phyloP scores from a whole-genome alignment of 2,888 invertebrate genomes.

The Therioaphis trifolii region DNA sequence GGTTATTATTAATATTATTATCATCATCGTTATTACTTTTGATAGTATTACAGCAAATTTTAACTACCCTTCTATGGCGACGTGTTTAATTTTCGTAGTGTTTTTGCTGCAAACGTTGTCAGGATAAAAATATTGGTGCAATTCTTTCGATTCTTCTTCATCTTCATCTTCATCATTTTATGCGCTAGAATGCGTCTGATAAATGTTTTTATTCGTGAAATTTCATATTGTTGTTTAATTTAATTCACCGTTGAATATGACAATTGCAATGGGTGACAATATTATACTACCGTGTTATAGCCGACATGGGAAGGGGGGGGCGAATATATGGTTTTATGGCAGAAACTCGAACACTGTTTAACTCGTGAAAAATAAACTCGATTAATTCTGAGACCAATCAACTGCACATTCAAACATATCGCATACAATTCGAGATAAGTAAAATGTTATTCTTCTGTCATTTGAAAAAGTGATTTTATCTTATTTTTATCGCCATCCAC shows the following conservation, averaged over 20 bases:
- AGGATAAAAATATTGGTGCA: neutral
- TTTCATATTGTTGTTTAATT: slow-evolving; percentile 2
- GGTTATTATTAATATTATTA: slow-evolving; percentile 39
- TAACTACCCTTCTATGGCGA: slow-evolving; percentile 13
- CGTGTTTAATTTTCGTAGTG: slow-evolving; percentile 23
- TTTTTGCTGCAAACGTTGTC: slow-evolving; percentile 20
- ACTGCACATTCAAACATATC: no score
- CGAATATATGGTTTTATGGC: neutral
- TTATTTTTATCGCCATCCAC: no score
- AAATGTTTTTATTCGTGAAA: slow-evolving; percentile 1
- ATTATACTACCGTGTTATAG: neutral
- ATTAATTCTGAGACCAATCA: no score
- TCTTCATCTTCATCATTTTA: neutral
- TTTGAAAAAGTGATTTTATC: no score
- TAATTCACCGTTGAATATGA: neutral
- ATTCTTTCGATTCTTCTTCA: slow-evolving; percentile 28
- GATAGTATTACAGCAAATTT: slow-evolving; percentile 22
- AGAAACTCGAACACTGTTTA: no score
- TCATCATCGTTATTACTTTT: slow-evolving; percentile 31
- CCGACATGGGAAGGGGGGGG: neutral
- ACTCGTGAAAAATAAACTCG: no score
- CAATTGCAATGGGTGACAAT: neutral
- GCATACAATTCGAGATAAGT: no score
- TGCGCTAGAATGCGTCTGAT: neutral
- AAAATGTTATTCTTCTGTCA: no score